Percentiles rank a stretch among this genome's conserved stretches.
These are phyloP conservation scores for Ispidina picta DNA, from an alignment of 2,797 vertebrate genomes.

Conservation along the genomic window DNA sequence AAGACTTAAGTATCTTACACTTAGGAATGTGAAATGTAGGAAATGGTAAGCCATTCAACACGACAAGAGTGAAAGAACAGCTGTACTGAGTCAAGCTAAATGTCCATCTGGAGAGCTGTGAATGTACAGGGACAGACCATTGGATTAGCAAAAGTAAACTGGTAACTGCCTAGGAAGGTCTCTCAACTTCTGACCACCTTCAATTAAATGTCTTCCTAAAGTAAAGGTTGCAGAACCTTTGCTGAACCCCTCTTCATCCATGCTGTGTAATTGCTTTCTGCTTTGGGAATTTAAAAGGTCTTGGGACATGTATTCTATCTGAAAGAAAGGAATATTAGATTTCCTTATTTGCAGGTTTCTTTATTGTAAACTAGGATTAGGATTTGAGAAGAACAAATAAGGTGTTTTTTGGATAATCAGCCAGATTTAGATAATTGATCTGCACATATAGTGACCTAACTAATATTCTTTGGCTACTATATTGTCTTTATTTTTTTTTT, in stretches of 20 bases:
- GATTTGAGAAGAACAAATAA: neutral
- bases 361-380: neutral
- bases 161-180: neutral
- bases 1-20: neutral
- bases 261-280: neutral
- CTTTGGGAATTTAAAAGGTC: neutral
- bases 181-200: neutral
- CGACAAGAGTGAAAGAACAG: neutral
- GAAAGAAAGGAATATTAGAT: neutral
- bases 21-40: neutral
- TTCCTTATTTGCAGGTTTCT: neutral
- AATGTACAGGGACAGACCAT: neutral
- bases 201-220: neutral
- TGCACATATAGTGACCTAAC: neutral
- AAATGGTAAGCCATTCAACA: neutral
- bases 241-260: neutral
- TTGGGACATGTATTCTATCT: neutral
- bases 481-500: neutral
- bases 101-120: neutral
- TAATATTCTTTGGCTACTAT: neutral
- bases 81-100: neutral
- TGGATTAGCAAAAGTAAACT: neutral
- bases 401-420: accelerated
- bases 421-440: neutral
- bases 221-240: neutral